A percentile compares a stretch with the other conserved stretches of the same genome.
Evolutionary conservation across 2,797 vertebrate genomes (phyloP).

Genomic region (Ibycter americanus): DNA sequence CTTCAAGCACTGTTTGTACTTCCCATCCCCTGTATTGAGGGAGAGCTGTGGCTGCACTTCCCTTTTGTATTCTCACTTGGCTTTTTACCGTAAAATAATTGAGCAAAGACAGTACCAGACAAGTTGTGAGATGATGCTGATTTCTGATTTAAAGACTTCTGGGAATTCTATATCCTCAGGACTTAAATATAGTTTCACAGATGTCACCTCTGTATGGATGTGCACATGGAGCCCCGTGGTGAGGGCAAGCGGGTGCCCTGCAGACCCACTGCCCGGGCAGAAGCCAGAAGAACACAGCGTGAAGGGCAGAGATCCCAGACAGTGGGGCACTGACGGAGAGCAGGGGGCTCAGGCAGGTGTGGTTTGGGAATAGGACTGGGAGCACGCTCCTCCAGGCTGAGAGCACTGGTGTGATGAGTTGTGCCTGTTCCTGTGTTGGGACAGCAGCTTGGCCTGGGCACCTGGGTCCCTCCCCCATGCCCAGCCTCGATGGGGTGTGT

Average conservation of each 20-base stretch:
- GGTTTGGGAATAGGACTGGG: neutral
- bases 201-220: no score
- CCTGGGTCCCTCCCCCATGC: neutral
- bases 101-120: neutral
- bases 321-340: neutral
- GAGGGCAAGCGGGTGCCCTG: accelerated
- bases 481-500: neutral
- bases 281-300: neutral
- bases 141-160: neutral
- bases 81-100: neutral
- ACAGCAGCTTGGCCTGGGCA: neutral
- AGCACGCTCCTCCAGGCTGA: neutral
- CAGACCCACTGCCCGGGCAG: accelerated
- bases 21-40: neutral
- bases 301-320: neutral
- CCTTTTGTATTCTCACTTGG: neutral
- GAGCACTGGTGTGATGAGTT: neutral
- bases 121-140: neutral
- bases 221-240: accelerated
- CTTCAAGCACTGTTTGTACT: neutral
- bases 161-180: neutral
- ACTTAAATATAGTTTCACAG: neutral
- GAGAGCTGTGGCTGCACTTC: neutral
- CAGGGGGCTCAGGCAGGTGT: neutral
- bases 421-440: neutral